Percentiles rank a stretch among this genome's conserved stretches.
These are phyloP conservation scores for Cataglyphis rosenhaueri DNA, from an alignment of 2,888 invertebrate species.

Conservation along the genomic window DNA sequence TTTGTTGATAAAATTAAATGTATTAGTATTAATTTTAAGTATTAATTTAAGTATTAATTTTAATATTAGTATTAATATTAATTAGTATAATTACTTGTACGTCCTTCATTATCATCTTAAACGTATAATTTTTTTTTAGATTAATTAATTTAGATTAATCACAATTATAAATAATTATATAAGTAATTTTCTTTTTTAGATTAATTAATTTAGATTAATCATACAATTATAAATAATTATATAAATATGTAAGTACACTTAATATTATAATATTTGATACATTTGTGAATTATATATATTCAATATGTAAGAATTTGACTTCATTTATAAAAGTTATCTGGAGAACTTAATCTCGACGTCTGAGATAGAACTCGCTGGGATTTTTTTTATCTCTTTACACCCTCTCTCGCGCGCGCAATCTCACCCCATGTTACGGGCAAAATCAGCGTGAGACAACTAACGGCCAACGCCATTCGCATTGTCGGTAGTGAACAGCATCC, in stretches of 20 bases:
- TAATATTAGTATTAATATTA: too few species aligned
- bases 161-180: constrained; percentile 1
- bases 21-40: too few species aligned
- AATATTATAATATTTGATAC: neutral
- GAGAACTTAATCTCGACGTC: neutral
- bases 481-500: constrained; percentile 78
- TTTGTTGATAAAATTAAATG: neutral
- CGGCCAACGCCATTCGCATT: constrained; percentile 47
- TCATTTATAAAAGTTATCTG: neutral
- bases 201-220: neutral
- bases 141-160: neutral
- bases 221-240: neutral
- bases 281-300: neutral
- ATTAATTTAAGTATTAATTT: too few species aligned
- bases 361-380: neutral
- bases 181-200: too few species aligned
- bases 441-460: constrained; percentile 57
- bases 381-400: neutral
- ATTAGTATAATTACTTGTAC: too few species aligned
- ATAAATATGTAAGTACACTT: neutral
- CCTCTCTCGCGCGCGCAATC: neutral
- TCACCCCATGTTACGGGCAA: neutral
- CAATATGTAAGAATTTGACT: neutral
- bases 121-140: neutral
- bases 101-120: neutral